These are phyloP conservation scores for Trematomus loennbergii DNA, from an alignment of 2,113 vertebrate species.

Conservation along the genomic window DNA sequence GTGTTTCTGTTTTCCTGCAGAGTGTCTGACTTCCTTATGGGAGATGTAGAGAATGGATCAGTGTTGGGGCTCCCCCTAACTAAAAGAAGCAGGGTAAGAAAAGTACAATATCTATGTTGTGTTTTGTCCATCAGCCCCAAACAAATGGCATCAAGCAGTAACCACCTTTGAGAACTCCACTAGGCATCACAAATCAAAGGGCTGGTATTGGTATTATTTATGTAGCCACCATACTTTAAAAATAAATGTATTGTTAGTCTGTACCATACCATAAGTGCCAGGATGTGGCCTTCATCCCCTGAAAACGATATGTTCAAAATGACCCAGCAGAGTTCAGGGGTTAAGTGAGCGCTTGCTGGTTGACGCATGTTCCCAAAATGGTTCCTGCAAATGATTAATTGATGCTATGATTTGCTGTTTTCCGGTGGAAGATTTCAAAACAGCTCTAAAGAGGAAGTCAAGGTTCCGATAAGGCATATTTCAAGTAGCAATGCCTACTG, in stretches of 20 bases:
- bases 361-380: slow-evolving; percentile 34
- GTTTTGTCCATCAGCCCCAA: not conserved
- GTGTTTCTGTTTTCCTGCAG: slow-evolving; percentile 77
- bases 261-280: not conserved
- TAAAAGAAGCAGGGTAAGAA: slow-evolving; percentile 91
- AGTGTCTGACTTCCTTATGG: slow-evolving; percentile 99
- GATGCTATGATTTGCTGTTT: slow-evolving; percentile 60
- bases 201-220: not conserved
- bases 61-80: slow-evolving; percentile 92
- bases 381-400: slow-evolving; percentile 35
- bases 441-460: slow-evolving; percentile 45
- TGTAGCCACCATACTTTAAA: not conserved
- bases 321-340: slow-evolving; percentile 29
- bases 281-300: slow-evolving; percentile 33
- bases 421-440: slow-evolving; percentile 39
- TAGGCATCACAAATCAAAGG: not conserved
- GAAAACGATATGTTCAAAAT: slow-evolving; percentile 14
- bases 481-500: not conserved
- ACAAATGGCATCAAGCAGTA: not conserved
- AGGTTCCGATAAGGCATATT: slow-evolving; percentile 56
- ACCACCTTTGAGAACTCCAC: not conserved
- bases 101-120: not conserved
- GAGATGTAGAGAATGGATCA: slow-evolving; percentile 96
- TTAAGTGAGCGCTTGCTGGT: slow-evolving; percentile 28
- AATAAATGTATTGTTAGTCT: not conserved